These are phyloP conservation scores for Pherbina coryleti DNA, from an alignment of 2,888 invertebrate genomes.

Conservation along the genomic window DNA sequence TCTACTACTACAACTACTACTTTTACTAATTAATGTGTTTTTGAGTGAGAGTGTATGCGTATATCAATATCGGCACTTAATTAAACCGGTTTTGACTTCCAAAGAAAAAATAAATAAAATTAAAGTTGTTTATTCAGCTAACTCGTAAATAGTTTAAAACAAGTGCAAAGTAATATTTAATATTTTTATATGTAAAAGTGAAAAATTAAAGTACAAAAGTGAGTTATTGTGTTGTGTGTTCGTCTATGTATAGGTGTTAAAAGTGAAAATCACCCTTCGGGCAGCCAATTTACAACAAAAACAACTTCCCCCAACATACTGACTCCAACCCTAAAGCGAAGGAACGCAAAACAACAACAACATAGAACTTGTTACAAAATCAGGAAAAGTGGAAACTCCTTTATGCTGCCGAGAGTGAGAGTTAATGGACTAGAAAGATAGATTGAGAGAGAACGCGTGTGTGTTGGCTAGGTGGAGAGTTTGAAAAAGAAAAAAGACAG, in stretches of 20 bases:
- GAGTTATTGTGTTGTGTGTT: background rate
- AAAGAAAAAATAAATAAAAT: background rate
- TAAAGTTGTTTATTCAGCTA: too few relatives aligned
- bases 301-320: slow-evolving; percentile 25
- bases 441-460: background rate
- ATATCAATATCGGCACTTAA: background rate
- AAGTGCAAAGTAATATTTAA: too few relatives aligned
- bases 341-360: slow-evolving; percentile 26
- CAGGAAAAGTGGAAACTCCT: slow-evolving; percentile 38
- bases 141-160: too few relatives aligned
- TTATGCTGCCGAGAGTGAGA: slow-evolving; percentile 32
- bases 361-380: slow-evolving; percentile 23
- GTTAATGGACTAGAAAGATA: background rate
- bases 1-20: background rate
- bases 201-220: too few relatives aligned
- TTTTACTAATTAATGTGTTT: background rate
- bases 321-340: slow-evolving; percentile 36
- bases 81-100: background rate
- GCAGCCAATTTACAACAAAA: slow-evolving; percentile 27
- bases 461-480: background rate
- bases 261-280: slow-evolving; percentile 44
- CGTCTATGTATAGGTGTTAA: slow-evolving; percentile 22
- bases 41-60: background rate
- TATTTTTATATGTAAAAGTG: too few relatives aligned
- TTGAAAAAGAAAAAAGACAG: background rate